Percentiles rank a stretch among this genome's conserved stretches.
Conservation (phyloP, 2,888 invertebrate genomes). For the Amorpha juglandis region DNA sequence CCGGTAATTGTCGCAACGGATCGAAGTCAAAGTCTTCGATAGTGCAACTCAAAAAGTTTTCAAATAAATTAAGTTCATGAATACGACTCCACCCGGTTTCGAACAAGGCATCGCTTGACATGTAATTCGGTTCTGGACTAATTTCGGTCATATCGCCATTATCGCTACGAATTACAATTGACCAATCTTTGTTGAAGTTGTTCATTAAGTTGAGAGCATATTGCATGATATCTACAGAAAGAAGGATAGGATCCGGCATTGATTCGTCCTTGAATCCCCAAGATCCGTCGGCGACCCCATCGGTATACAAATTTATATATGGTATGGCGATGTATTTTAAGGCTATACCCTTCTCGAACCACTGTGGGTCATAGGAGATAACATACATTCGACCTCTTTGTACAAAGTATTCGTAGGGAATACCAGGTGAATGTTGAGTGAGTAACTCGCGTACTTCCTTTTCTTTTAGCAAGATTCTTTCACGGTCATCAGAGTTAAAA, state of each 20-base stretch:
- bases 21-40: slow-evolving; percentile 2
- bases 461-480: background rate
- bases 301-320: slow-evolving; percentile 12
- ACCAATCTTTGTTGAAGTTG: slow-evolving; percentile 35
- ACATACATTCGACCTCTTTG: background rate
- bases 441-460: background rate
- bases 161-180: background rate
- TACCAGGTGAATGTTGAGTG: background rate
- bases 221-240: slow-evolving; percentile 50
- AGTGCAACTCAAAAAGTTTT: slow-evolving; percentile 11
- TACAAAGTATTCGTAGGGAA: slow-evolving; percentile 11
- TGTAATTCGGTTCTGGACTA: slow-evolving; percentile 42
- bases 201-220: slow-evolving; percentile 54
- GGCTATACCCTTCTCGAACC: slow-evolving; percentile 25
- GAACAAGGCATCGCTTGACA: slow-evolving; percentile 43
- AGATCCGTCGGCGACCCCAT: background rate
- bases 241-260: background rate
- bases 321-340: slow-evolving; percentile 17
- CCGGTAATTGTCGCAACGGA: slow-evolving; percentile 38
- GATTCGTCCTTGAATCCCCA: background rate
- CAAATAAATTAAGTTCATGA: slow-evolving; percentile 26
- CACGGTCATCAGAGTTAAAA: background rate
- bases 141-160: slow-evolving; percentile 1
- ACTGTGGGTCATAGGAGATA: background rate
- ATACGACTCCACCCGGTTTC: slow-evolving; percentile 54